Conservation (phyloP, 1,140 invertebrate species). For the Drosophila willistoni region DNA sequence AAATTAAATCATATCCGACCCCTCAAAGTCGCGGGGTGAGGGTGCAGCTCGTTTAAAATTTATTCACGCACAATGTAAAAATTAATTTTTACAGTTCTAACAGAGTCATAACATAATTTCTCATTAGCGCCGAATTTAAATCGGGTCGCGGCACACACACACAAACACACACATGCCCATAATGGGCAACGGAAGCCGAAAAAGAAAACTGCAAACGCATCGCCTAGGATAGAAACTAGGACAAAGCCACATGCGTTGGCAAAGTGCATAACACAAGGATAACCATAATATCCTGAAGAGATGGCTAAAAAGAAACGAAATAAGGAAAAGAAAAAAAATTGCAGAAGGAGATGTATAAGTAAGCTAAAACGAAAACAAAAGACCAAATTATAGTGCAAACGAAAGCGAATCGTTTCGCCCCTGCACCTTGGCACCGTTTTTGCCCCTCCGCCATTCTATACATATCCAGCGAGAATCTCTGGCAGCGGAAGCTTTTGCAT, state of each 20-base stretch:
- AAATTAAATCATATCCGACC: not conserved
- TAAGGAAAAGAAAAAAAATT: slow-evolving; percentile 6
- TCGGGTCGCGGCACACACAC: slow-evolving; percentile 30
- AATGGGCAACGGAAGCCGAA: slow-evolving; percentile 23
- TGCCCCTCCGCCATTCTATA: slow-evolving; percentile 28
- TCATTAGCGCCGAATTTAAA: slow-evolving; percentile 67
- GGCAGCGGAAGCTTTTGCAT: slow-evolving; percentile 68
- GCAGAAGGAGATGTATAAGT: slow-evolving; percentile 20
- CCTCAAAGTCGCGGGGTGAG: not conserved
- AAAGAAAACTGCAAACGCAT: slow-evolving; percentile 28
- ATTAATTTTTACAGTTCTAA: slow-evolving; percentile 46
- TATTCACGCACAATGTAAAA: slow-evolving; percentile 4
- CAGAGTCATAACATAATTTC: slow-evolving; percentile 77
- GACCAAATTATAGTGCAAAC: slow-evolving; percentile 70
- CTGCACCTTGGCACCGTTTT: slow-evolving; percentile 20
- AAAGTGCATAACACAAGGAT: slow-evolving; percentile 64
- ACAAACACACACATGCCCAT: not conserved
- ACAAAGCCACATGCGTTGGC: slow-evolving; percentile 46
- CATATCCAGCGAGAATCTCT: slow-evolving; percentile 20
- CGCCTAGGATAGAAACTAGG: slow-evolving; percentile 37
- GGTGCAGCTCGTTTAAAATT: not conserved
- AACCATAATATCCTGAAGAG: slow-evolving; percentile 46
- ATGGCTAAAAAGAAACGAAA: slow-evolving; percentile 18
- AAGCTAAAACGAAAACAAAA: slow-evolving; percentile 55
- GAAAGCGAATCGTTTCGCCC: slow-evolving; percentile 54